Evolutionary conservation across 2,797 vertebrate genomes (phyloP).

Genomic region (Hirundo rustica): DNA sequence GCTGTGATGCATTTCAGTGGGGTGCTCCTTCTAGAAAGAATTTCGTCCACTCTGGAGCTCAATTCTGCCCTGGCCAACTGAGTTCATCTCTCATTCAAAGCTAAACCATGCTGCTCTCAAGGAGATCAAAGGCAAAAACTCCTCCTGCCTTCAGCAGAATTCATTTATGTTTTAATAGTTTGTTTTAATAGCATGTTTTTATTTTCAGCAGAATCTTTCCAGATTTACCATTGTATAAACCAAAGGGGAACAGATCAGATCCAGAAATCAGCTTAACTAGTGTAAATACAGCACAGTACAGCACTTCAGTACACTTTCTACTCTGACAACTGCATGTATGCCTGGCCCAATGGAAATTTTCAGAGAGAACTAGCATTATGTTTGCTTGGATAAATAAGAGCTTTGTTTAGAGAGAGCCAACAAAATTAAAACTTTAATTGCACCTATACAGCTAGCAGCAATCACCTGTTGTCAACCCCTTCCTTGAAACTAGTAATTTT

Average conservation of each 20-base stretch:
- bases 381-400: background rate
- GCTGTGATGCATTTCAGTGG: background rate
- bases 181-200: background rate
- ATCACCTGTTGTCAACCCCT: background rate
- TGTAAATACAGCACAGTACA: background rate
- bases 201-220: background rate
- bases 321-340: background rate
- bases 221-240: background rate
- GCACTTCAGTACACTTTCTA: background rate
- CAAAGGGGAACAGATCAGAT: background rate
- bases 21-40: background rate
- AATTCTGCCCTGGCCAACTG: background rate
- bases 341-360: background rate
- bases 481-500: background rate
- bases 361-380: background rate
- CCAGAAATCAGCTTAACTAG: background rate
- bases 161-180: background rate
- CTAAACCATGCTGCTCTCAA: background rate
- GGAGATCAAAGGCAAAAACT: background rate
- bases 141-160: background rate
- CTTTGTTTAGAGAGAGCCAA: background rate
- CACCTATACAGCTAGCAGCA: background rate
- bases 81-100: background rate
- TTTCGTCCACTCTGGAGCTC: background rate
- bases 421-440: background rate